phyloP scores from a whole-genome alignment of 2,797 vertebrate species.

The Meda fulgida region DNA sequence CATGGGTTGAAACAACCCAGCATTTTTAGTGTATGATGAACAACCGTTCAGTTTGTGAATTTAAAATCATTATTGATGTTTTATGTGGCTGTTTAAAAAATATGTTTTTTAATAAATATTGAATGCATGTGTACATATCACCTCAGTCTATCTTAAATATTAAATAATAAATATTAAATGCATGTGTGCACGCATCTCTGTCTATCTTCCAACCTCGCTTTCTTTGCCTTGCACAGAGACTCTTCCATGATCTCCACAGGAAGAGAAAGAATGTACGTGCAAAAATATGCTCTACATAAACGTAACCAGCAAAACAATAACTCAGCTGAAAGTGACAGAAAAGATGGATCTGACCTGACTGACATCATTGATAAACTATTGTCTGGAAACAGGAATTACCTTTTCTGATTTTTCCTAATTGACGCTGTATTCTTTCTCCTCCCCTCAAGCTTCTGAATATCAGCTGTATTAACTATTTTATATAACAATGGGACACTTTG shows the following conservation, averaged over 20 bases:
- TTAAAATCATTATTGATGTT: no score
- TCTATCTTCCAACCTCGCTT: not conserved
- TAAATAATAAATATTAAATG: no score
- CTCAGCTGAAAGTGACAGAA: slow-evolving; percentile 45
- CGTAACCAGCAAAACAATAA: slow-evolving; percentile 40
- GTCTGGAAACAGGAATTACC: slow-evolving; percentile 54
- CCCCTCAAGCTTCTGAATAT: slow-evolving; percentile 53
- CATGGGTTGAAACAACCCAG: no score
- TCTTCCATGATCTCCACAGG: not conserved
- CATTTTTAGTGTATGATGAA: no score
- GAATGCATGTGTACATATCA: no score
- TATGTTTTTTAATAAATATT: no score
- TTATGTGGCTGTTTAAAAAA: no score
- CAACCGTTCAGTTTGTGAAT: no score
- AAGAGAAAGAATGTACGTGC: slow-evolving; percentile 53
- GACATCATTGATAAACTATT: slow-evolving; percentile 53
- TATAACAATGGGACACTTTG: not conserved
- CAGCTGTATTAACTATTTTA: slow-evolving; percentile 61
- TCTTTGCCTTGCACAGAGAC: not conserved
- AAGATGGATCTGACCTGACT: slow-evolving; percentile 58
- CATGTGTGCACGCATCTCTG: not conserved
- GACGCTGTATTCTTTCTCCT: slow-evolving; percentile 52
- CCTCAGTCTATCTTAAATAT: no score
- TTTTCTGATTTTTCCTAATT: slow-evolving; percentile 59
- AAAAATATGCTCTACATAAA: slow-evolving; percentile 60